Evolutionary conservation across 2,888 invertebrate species (phyloP), one percentile per base, ranked within the genome.

Genomic region (Neoscelio sp.): DNA sequence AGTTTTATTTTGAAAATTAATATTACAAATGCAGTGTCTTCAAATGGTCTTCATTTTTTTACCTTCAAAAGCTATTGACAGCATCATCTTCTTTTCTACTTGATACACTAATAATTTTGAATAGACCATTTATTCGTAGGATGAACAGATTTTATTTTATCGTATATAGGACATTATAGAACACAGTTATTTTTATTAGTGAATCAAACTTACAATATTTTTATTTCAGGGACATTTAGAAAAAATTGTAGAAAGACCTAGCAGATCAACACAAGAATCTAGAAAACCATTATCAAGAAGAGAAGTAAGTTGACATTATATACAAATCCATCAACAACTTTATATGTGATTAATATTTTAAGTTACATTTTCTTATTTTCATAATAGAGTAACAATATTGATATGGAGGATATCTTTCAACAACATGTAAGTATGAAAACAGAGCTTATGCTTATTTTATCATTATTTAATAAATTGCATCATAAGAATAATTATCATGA

Each of bases 231-330:
- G 95, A 87, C 96, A 96, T 88, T 91, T 97, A 82, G 96, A 96
- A 88, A 95, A 95, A 86, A 97, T 98, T 88, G 94, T 97, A 71
- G 96, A 97, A 90, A 93, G 96, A 82, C 96, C 96, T 0, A 94
- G 94, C 0, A 94, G 92, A 76, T 90, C 91, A 65, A 89, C 92
- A 73, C 91, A 91, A 78, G 92, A 92, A 26, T 91, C 90, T 1
- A 87, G 91, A 81, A 91, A 92, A 81, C 91, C 92, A 15, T 85
- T 92, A 62, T 92, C 91, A 38, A 89, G 92, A 81, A 88, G 92
- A 89, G 92, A 92, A 90, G 92, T 92, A 83, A 89, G 89, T 84
- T n/a, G 78, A 67, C 80, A 62, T 17, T 54, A 10, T 2, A 18
- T 28, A 46, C n/a, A 30, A 18, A 10, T 33, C 3, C 23, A 23